phyloP scores from a whole-genome alignment of 2,888 invertebrate species.

The Seira sanloemensis region DNA sequence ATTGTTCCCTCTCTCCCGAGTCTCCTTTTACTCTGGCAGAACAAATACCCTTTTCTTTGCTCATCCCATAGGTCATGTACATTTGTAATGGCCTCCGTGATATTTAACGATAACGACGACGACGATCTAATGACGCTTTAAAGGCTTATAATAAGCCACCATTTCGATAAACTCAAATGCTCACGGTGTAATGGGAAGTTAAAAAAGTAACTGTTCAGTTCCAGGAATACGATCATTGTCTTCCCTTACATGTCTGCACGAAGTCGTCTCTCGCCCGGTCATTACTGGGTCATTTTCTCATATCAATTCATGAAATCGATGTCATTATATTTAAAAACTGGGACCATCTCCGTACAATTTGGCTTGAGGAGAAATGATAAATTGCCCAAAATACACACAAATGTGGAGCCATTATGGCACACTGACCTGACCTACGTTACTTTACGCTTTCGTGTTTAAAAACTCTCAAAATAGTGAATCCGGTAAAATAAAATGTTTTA shows the following conservation, averaged over 20 bases:
- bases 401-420: not conserved
- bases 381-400: slow-evolving; percentile 35
- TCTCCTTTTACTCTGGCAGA: not conserved
- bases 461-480: not conserved
- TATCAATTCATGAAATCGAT: slow-evolving; percentile 55
- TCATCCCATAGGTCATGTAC: not conserved
- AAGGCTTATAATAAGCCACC: slow-evolving; percentile 47
- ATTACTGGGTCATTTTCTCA: slow-evolving; percentile 40
- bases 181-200: not conserved
- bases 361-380: slow-evolving; percentile 28
- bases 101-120: slow-evolving; percentile 61
- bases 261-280: slow-evolving; percentile 31
- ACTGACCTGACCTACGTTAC: slow-evolving; percentile 27
- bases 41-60: slow-evolving; percentile 4
- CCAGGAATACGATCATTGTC: slow-evolving; percentile 44
- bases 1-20: not conserved
- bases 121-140: slow-evolving; percentile 58
- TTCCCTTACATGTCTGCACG: not conserved
- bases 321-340: slow-evolving; percentile 26
- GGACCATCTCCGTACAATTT: not conserved
- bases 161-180: slow-evolving; percentile 28
- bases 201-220: slow-evolving; percentile 11
- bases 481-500: not conserved
- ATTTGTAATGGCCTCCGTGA: slow-evolving; percentile 53
- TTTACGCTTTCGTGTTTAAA: not conserved